Evolutionary conservation across 2,113 vertebrate genomes (phyloP).

Genomic region (Conger conger): DNA sequence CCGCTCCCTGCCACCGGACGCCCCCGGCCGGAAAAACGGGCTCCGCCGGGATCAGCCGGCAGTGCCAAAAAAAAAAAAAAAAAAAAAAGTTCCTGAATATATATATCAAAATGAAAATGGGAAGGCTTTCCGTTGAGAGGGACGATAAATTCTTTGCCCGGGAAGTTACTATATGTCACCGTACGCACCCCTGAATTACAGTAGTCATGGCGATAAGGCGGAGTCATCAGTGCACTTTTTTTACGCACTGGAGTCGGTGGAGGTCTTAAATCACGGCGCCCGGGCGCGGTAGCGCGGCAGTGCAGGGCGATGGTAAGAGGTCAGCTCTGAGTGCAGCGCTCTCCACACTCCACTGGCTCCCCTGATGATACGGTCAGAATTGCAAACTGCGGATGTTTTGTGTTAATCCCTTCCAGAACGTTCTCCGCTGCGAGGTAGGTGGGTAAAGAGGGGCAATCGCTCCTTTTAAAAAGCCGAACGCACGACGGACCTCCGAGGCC

Average conservation of each 20-base stretch:
- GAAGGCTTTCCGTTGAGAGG: background rate
- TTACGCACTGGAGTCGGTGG: background rate
- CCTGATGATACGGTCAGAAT: background rate
- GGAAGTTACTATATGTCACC: background rate
- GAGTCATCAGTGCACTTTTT: background rate
- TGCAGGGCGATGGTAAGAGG: background rate
- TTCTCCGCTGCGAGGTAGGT: background rate
- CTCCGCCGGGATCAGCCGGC: background rate
- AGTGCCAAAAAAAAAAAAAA: too few relatives aligned
- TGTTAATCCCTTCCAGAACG: background rate
- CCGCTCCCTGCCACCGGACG: background rate
- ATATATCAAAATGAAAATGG: constrained; percentile 24
- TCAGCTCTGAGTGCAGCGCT: background rate
- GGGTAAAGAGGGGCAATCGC: background rate
- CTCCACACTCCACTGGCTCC: background rate
- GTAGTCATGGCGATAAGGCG: background rate
- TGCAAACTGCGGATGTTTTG: background rate
- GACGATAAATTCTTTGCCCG: constrained; percentile 7
- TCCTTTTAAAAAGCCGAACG: background rate
- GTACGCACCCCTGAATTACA: constrained; percentile 1
- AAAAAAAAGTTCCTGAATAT: constrained; percentile 10
- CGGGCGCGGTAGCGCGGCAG: constrained; percentile 19
- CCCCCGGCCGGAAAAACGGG: constrained; percentile 4
- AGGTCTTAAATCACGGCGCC: background rate
- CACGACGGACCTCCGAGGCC: background rate